Evolutionary conservation across 2,113 vertebrate species (phyloP), one percentile per base, ranked within the genome.

Genomic region (Chelonoidis abingdonii): DNA sequence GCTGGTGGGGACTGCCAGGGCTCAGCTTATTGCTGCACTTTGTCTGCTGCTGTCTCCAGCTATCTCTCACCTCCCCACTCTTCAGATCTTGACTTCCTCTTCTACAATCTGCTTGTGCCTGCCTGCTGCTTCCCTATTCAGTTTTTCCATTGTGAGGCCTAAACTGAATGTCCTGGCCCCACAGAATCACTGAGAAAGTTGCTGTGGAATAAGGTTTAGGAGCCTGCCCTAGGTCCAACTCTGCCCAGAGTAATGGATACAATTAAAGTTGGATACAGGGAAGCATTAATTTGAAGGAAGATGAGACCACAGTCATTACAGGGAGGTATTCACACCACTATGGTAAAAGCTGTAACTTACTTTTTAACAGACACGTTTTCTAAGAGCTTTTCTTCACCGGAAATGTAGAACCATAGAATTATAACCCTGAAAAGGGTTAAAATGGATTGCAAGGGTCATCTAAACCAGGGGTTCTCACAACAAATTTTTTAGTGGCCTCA

Each of bases 241-340:
- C 49, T n/a, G 47, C 22, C 35, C 87, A 69, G 9, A 52, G 21
- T 47, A 78, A 79, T 62, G 52, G 65, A 44, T 79, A n/a, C 59
- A 83, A 54, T 84, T 62, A 88, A 88, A 88, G 72, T n/a, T 92
- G 35, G 38, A 65, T 79, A 65, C 72, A 92, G 80, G 91, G 88
- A 92, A 84, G 69, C 47, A 25, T 84, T 84, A 72, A 38, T 72
- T 38, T 72, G n/a, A 41, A 54, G 72, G 44, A 92, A 84, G 83
- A 78, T 35, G 44, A 65, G 19, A 72, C 65, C 16, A 38, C 8
- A 62, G 29, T 62, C 25, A 59, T 29, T 59, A 59, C 27, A 59
- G 57, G 5, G 25, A 69, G 62, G 2, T 35, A 69, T 17, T 5
- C 5, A 4, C 65, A 72, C 17, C 65, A 10, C 35, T 72, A 3